Evolutionary conservation across 2,113 vertebrate species (phyloP).

Genomic region (Pelodiscus sinensis): DNA sequence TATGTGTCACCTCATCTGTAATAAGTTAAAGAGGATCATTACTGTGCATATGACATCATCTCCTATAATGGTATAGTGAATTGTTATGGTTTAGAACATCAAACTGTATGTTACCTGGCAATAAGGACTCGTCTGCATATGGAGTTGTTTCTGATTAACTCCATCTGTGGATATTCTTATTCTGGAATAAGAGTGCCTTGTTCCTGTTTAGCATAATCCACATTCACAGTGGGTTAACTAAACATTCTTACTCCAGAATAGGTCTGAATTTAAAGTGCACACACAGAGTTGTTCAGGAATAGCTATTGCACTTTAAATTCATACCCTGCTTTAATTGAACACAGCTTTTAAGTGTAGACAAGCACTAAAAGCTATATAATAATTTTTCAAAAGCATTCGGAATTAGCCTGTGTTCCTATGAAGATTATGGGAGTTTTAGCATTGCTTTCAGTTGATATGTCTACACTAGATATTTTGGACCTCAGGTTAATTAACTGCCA

Average conservation of each 20-base stretch:
- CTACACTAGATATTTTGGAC: not conserved
- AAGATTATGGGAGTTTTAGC: not conserved
- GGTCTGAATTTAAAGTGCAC: no score
- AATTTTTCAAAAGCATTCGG: not conserved
- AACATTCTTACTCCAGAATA: no score
- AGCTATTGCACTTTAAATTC: not conserved
- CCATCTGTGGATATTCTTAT: not conserved
- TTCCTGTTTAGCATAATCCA: not conserved
- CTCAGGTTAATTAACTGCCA: not conserved
- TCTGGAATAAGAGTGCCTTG: not conserved
- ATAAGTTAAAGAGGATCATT: not conserved
- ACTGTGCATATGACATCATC: not conserved
- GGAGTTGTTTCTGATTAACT: not conserved
- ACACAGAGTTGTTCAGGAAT: not conserved
- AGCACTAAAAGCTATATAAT: not conserved
- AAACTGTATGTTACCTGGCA: not conserved
- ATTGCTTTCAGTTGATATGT: conserved; percentile 10
- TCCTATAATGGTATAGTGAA: not conserved
- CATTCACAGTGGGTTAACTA: not conserved
- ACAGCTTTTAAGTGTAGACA: not conserved
- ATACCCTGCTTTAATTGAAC: not conserved
- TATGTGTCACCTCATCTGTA: not conserved
- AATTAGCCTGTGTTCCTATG: not conserved
- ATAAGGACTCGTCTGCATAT: not conserved
- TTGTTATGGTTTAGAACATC: not conserved